Base-by-base conservation (phyloP, 37 sponge, comb jelly and placozoan species). In the Dysidea cf. avara region DNA sequence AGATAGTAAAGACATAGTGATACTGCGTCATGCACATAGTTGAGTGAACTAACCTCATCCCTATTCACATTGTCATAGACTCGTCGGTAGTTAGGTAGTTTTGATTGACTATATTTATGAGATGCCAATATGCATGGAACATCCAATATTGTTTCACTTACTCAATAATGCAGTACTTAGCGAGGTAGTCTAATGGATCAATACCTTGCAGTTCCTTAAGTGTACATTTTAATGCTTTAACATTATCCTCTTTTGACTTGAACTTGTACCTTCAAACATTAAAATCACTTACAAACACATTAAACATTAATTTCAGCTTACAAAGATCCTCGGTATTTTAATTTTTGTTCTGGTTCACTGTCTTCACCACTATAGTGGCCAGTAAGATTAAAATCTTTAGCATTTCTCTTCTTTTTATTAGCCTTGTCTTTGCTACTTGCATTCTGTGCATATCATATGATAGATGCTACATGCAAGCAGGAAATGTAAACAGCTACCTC, bases 131-230 rank as follows among this genome's bases (percentile, higher is more conserved):
- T 48, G 26, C 22, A 25, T 26, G 16, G 14, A 47, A 14, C 2
- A 7, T 3, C 24, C 30, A 7, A 21, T 69, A 7, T 51, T 9
- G 54, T 50, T 78, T 65, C 37, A 18, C 77, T 81, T 75, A 91
- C 78, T 87, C 83, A 31, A 92, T 77, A 34, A 92, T 92, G 64
- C 93, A 92, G 81, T 91, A 91, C 68, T 87, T 87, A 6, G 93
- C 93, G 1, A 92, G 81, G 79, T 92, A 92, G 61, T 92, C 93
- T 26, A 92, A 80, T 16, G 93, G 93, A 36, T 92, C 93, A 34
- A 92, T 92, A 0, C 78, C 90, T 47, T 89, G 73, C 26, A 89
- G 76, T 26, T 89, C 85, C 55, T 75, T 69, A 28, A 89, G 65
- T 29, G 90, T 83, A 29, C 74, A 73, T 13, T 78, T 61, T 12